Base-by-base conservation (phyloP, 2,888 invertebrate species). In the Allolobophora icterica region DNA sequence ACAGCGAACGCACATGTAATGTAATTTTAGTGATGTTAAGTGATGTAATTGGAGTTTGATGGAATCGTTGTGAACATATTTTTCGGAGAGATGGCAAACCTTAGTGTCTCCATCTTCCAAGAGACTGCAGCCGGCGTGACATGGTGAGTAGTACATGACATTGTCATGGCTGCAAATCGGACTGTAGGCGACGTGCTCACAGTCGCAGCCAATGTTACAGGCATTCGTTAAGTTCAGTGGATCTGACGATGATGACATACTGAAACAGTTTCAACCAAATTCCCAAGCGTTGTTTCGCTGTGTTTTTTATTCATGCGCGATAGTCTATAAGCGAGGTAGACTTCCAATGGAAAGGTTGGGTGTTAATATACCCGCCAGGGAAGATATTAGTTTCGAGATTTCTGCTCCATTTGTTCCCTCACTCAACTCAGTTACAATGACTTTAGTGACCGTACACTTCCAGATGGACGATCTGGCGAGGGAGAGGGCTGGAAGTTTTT, bases 111-210 rank as follows among this genome's bases (percentile, higher is more conserved):
- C 87, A 2, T 87, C 87, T 13, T 87, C 87, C 87, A 35, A 1
- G 87, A 87, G 35, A 13, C 15, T 13, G 89, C 92, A 93, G n/a
- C 93, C 93, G 15, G 93, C 93, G 45, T 92, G 92, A 84, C 92
- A 93, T 15, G 93, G 91, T 2, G 92, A 92, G 91, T 89, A 92
- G 91, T 92, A 92, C 42, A 91, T 91, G 34, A 92, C n/a, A 42
- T 91, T 90, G 91, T 91, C 89, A n/a, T 42, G 40, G 15, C 91
- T 84, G 89, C 92, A 92, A 30, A 92, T 90, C 0, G 92, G 92
- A 34, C 91, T 84, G 90, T 90, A 92, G 52, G 84, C 40, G 84
- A 92, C 90, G 52, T 84, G 11, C 35, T 91, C 40, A 87, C 92
- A 92, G 45, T 34, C n/a, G 84, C 92, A 92, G 45, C 83, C 90